Percentiles rank a stretch among this genome's conserved stretches.
Evolutionary conservation across 2,797 vertebrate species (phyloP).

Genomic region (Anguilla megastoma): DNA sequence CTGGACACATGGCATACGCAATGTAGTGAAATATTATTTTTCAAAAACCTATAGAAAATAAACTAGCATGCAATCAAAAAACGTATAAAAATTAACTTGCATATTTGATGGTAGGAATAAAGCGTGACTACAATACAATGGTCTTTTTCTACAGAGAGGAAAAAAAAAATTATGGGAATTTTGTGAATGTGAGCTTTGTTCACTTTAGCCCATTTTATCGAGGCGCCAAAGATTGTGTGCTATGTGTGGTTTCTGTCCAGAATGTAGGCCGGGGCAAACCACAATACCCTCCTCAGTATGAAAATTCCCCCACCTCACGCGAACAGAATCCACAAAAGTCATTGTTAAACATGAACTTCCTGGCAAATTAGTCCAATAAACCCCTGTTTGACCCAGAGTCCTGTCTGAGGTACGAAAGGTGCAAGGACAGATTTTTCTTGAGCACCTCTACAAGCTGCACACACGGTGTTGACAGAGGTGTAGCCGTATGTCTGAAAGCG

Average conservation of each 20-base stretch:
- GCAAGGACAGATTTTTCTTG: constrained; percentile 63
- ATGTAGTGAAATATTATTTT: neutral
- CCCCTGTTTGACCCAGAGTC: constrained; percentile 34
- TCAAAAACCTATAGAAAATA: neutral
- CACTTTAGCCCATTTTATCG: neutral
- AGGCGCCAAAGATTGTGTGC: constrained; percentile 6
- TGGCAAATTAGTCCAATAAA: constrained; percentile 41
- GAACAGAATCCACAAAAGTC: constrained; percentile 36
- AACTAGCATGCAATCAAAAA: neutral
- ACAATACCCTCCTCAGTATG: neutral
- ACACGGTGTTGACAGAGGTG: neutral
- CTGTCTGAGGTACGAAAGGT: constrained; percentile 65
- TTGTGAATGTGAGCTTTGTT: constrained; percentile 16
- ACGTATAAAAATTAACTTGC: neutral
- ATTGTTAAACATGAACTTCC: constrained; percentile 43
- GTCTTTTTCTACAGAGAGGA: neutral
- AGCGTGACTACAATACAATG: neutral
- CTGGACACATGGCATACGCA: neutral
- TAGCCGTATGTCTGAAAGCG: neutral
- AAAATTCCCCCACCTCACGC: constrained; percentile 51
- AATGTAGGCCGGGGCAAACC: neutral
- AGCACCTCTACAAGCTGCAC: neutral
- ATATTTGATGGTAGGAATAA: neutral
- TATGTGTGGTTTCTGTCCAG: constrained; percentile 12
- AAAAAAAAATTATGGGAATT: neutral